These are phyloP conservation scores for Cryptophagus acutangulus DNA, from an alignment of 2,888 invertebrate species.

Conservation along the genomic window DNA sequence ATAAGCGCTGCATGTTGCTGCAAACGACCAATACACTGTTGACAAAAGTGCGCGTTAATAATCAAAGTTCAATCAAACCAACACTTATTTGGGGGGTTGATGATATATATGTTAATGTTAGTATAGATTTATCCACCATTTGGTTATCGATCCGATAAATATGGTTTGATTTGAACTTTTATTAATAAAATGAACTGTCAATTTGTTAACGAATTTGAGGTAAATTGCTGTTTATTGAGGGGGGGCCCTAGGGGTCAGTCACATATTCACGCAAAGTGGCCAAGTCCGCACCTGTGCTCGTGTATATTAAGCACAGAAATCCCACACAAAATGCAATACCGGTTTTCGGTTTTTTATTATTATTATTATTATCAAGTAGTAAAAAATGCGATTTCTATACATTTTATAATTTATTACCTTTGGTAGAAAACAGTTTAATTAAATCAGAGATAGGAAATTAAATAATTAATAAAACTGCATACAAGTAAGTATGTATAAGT, in stretches of 20 bases:
- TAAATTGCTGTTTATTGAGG: too few relatives aligned
- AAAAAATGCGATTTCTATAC: conserved; percentile 18
- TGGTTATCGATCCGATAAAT: conserved; percentile 2
- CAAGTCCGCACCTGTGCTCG: background rate
- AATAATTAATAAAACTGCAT: background rate
- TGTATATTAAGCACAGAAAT: background rate
- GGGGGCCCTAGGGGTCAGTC: too few relatives aligned
- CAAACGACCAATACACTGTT: conserved; percentile 91
- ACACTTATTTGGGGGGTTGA: conserved; percentile 24
- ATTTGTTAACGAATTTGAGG: too few relatives aligned
- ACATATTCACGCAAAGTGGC: too few relatives aligned
- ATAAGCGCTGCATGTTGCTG: conserved; percentile 93
- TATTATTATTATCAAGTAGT: background rate
- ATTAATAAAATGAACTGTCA: too few relatives aligned
- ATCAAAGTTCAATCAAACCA: conserved; percentile 39
- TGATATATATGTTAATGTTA: conserved; percentile 1
- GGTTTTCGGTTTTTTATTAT: conserved; percentile 2
- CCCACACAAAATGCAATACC: conserved; percentile 5
- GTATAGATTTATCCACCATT: background rate
- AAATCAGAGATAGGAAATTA: conserved; percentile 13
- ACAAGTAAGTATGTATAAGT: background rate
- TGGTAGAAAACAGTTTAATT: conserved; percentile 7
- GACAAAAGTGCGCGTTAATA: conserved; percentile 50
- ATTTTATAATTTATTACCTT: conserved; percentile 9
- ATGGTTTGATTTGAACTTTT: conserved; percentile 33